These are phyloP conservation scores for Osmoderma eremita DNA, from an alignment of 2,888 invertebrate species.

Conservation along the genomic window DNA sequence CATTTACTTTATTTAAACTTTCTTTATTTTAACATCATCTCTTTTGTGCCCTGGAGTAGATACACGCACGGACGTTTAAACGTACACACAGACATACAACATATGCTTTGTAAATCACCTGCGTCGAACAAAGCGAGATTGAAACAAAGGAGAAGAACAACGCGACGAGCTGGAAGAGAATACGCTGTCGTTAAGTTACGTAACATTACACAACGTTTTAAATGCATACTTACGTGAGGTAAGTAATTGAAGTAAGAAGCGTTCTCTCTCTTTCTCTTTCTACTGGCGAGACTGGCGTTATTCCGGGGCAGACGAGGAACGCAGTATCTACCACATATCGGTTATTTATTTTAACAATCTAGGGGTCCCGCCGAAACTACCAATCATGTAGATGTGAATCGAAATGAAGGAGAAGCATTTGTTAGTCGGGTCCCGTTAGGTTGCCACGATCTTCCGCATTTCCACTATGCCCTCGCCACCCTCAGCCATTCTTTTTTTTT, in stretches of 20 bases:
- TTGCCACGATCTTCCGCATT: slow-evolving; percentile 50
- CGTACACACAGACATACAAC: too few species aligned
- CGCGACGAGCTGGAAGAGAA: slow-evolving; percentile 20
- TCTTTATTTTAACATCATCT: slow-evolving; percentile 46
- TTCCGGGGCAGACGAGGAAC: slow-evolving; percentile 26
- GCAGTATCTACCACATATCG: slow-evolving; percentile 23
- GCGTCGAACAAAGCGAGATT: slow-evolving; percentile 21
- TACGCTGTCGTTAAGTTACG: slow-evolving; percentile 21
- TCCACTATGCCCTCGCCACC: slow-evolving; percentile 51
- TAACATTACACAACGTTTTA: slow-evolving; percentile 39
- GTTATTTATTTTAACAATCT: slow-evolving; percentile 39
- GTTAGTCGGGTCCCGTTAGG: slow-evolving; percentile 52
- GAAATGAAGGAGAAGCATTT: slow-evolving; percentile 47
- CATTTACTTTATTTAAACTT: slow-evolving; percentile 41
- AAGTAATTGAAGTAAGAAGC: slow-evolving; percentile 30
- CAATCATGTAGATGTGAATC: slow-evolving; percentile 53
- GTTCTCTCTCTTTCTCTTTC: slow-evolving; percentile 18
- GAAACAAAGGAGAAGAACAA: slow-evolving; percentile 23
- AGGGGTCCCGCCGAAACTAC: slow-evolving; percentile 47
- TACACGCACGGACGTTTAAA: too few species aligned
- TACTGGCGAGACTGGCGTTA: background rate
- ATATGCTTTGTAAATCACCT: slow-evolving; percentile 41
- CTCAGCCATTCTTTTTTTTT: slow-evolving; percentile 45
- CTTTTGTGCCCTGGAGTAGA: slow-evolving; percentile 48
- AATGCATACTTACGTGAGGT: slow-evolving; percentile 16